phyloP scores from a whole-genome alignment of 53 echinoderm and acorn worm species.

The Antedon mediterranea region DNA sequence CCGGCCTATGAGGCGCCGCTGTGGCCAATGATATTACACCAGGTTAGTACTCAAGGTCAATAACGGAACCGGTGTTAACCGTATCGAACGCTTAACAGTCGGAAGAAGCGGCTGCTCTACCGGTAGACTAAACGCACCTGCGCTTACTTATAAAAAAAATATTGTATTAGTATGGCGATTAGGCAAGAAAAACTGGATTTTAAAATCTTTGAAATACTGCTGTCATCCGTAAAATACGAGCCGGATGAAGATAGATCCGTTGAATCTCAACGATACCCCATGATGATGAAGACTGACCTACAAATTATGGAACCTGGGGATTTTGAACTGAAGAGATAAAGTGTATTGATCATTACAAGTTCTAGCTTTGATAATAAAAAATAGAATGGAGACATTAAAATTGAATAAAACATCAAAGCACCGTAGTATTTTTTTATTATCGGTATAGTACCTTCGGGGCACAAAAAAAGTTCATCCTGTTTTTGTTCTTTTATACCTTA shows the following conservation, averaged over 20 bases:
- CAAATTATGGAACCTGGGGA: no score
- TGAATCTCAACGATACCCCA: no score
- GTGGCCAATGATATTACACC: background rate
- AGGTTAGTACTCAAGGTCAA: background rate
- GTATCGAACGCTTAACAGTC: background rate
- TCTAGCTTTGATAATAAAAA: no score
- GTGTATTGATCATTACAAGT: no score
- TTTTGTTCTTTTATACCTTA: no score
- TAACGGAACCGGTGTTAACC: background rate
- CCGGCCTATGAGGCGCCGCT: background rate
- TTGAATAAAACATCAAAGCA: no score
- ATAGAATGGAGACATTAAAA: no score
- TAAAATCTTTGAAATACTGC: background rate
- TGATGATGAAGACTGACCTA: no score
- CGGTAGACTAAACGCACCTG: background rate
- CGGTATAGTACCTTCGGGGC: no score
- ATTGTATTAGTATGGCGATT: background rate
- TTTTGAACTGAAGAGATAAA: no score
- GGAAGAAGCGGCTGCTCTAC: background rate
- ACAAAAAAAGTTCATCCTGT: no score
- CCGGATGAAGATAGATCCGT: background rate
- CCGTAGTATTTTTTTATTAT: no score
- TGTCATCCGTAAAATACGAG: background rate
- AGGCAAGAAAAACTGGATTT: background rate
- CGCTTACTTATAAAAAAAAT: background rate